These are phyloP conservation scores for Bos indicus DNA, from an alignment of 2,113 vertebrate genomes.

Conservation along the genomic window DNA sequence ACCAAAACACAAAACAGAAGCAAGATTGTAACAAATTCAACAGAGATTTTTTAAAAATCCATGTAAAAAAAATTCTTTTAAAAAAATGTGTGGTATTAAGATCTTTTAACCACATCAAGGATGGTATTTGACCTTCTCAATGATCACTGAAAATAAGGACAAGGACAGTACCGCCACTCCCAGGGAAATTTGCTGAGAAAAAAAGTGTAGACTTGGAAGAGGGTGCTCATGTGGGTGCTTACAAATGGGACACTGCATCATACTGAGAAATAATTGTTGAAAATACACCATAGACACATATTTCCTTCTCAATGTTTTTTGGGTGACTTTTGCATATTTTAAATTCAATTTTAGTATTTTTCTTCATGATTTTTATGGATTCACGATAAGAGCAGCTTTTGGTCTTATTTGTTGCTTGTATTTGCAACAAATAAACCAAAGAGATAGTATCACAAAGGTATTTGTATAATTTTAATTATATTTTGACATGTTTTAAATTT, in stretches of 20 bases:
- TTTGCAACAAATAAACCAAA: neutral
- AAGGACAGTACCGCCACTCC: neutral
- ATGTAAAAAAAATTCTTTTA: neutral
- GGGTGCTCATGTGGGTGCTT: neutral
- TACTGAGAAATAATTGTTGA: neutral
- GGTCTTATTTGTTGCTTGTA: neutral
- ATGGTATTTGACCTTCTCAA: neutral
- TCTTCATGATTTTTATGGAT: neutral
- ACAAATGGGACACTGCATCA: fast-evolving
- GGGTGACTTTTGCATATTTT: neutral
- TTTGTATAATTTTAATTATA: neutral
- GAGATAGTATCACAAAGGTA: neutral
- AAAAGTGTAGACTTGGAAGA: neutral
- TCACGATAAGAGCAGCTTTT: neutral
- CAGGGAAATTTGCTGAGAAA: neutral
- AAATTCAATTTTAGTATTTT: neutral
- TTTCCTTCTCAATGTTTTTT: neutral
- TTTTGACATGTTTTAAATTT: neutral
- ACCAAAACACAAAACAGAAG: neutral
- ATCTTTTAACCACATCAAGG: neutral
- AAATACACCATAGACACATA: neutral
- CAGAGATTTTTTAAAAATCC: neutral
- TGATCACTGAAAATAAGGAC: neutral
- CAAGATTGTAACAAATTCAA: neutral
- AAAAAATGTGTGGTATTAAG: neutral